phyloP scores from a whole-genome alignment of 2,888 invertebrate genomes.

The Ctena decussata region DNA sequence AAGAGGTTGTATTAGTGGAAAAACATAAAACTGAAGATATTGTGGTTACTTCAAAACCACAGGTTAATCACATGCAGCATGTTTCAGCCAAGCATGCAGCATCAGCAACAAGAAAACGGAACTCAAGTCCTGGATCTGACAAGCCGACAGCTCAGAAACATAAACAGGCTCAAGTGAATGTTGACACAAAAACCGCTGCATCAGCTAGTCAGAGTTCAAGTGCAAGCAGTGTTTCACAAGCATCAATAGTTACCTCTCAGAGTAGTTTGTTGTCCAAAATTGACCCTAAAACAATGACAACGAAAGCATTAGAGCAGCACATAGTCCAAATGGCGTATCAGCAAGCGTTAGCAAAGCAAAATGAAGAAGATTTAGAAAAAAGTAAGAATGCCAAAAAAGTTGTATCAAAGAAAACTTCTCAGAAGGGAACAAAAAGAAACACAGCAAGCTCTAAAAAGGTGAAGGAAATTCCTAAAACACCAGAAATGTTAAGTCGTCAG shows the following conservation, averaged over 20 bases:
- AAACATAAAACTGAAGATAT: not conserved
- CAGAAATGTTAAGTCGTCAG: conserved; percentile 8
- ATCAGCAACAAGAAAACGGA: not conserved
- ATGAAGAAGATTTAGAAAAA: not conserved
- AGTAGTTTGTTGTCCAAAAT: not conserved
- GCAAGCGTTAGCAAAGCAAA: conserved; percentile 1
- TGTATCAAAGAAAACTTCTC: conserved; percentile 2
- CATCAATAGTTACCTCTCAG: not conserved
- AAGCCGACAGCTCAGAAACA: not conserved
- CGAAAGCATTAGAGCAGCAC: not conserved
- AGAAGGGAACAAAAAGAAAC: not conserved
- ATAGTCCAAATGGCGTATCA: conserved; percentile 5
- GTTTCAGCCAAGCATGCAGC: not conserved
- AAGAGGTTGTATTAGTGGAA: not conserved
- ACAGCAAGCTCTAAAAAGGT: not conserved
- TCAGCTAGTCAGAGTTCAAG: not conserved
- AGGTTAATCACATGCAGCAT: not conserved
- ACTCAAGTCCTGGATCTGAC: not conserved
- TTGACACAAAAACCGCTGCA: not conserved
- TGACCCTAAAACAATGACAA: conserved; percentile 2
- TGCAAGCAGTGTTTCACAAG: not conserved
- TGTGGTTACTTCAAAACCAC: not conserved
- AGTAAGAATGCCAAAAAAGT: not conserved
- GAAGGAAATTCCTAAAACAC: not conserved
- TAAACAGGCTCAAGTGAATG: not conserved